These are phyloP conservation scores for Babylonia areolata DNA, from an alignment of 1,140 invertebrate genomes.

Conservation along the genomic window DNA sequence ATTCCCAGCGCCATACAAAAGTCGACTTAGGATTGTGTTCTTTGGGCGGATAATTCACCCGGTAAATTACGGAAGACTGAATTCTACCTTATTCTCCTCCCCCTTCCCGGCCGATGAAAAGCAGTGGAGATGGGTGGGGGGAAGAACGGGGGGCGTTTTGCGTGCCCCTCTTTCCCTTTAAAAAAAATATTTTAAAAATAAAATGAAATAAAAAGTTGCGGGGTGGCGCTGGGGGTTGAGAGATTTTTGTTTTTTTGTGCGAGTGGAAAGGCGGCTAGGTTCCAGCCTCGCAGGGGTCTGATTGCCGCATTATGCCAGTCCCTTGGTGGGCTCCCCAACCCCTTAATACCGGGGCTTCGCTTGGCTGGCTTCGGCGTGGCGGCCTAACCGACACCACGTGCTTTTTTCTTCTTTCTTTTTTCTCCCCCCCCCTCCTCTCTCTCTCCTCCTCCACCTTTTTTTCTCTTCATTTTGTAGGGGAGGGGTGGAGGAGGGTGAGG, in stretches of 20 bases:
- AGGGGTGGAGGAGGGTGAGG: no score
- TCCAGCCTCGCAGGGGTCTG: constrained; percentile 14
- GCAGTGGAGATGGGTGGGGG: background rate
- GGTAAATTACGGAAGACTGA: constrained; percentile 38
- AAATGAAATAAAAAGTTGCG: no score
- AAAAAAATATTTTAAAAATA: no score
- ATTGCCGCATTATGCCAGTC: constrained; percentile 30
- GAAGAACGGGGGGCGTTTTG: background rate
- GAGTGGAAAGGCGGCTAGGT: background rate
- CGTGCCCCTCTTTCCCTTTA: background rate
- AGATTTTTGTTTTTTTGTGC: constrained; percentile 15
- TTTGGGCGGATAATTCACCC: constrained; percentile 37
- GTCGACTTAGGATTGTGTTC: constrained; percentile 33
- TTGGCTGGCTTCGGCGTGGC: constrained; percentile 13
- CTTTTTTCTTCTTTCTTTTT: background rate
- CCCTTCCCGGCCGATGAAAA: background rate
- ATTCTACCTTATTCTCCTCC: constrained; percentile 29
- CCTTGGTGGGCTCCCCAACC: background rate
- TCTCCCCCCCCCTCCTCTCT: background rate
- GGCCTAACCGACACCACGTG: constrained; percentile 5
- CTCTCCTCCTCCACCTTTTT: background rate
- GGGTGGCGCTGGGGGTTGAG: no score
- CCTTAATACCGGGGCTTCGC: constrained; percentile 2
- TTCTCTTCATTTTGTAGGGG: background rate
- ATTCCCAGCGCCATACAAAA: constrained; percentile 8